phyloP scores from a whole-genome alignment of 2,113 vertebrate species.

The Zootoca vivipara region DNA sequence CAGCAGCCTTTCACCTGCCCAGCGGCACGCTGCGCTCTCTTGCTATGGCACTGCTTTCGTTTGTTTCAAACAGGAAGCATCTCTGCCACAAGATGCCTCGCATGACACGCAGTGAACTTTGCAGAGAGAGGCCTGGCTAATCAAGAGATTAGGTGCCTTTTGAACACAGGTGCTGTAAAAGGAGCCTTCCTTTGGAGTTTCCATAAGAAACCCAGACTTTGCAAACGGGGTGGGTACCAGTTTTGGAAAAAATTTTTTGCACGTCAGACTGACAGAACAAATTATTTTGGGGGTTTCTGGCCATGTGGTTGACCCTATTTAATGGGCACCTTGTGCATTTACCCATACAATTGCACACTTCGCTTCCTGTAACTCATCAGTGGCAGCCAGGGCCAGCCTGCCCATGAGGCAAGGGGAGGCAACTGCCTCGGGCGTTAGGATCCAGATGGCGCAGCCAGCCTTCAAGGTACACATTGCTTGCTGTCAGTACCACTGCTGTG shows the following conservation, averaged over 20 bases:
- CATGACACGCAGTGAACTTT: background rate
- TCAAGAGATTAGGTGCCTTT: background rate
- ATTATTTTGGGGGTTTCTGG: no score
- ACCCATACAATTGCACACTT: no score
- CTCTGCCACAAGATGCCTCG: background rate
- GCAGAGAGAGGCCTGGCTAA: background rate
- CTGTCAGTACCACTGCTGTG: no score
- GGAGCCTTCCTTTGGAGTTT: background rate
- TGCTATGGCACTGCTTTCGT: slow-evolving; percentile 29
- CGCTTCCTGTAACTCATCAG: no score
- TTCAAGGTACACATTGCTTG: no score
- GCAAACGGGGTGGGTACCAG: background rate
- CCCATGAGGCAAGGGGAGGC: no score
- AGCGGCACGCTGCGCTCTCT: slow-evolving; percentile 25
- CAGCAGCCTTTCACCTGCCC: slow-evolving; percentile 60
- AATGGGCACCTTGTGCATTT: no score
- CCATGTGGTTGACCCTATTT: no score
- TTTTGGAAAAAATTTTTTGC: background rate
- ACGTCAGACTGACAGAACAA: no score
- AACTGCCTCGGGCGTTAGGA: no score
- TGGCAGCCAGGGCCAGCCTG: no score
- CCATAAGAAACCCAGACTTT: background rate
- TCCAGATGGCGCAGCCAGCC: no score
- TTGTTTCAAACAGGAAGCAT: background rate
- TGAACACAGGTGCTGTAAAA: background rate